Percentiles rank a stretch among this genome's conserved stretches.
phyloP scores from a whole-genome alignment of 2,797 vertebrate species.

The Spinus pinus region DNA sequence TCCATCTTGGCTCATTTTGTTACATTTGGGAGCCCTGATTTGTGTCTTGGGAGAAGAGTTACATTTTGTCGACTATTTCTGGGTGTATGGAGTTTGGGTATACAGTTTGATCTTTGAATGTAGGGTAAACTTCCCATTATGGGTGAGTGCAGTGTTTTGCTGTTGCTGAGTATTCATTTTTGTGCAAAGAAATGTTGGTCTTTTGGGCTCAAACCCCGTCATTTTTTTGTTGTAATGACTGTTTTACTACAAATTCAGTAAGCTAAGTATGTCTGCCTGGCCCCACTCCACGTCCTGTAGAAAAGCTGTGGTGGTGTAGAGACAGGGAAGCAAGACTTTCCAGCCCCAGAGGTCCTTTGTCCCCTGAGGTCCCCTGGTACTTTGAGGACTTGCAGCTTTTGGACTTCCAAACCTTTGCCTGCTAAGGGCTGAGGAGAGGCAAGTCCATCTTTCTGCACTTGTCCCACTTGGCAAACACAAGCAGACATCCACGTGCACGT shows the following conservation, averaged over 20 bases:
- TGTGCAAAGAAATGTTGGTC: neutral
- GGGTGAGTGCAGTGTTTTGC: neutral
- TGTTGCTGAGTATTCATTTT: neutral
- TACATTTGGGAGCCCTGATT: neutral
- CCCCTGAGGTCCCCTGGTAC: neutral
- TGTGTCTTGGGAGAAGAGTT: neutral
- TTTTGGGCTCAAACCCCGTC: neutral
- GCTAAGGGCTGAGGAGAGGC: neutral
- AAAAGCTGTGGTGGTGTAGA: neutral
- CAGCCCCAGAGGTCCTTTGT: neutral
- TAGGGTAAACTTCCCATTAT: neutral
- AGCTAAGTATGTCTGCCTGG: neutral
- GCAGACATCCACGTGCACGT: neutral
- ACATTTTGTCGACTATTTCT: neutral
- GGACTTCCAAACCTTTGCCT: neutral
- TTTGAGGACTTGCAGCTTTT: neutral
- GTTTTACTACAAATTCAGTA: neutral
- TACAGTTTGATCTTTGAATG: neutral
- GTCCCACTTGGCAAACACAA: neutral
- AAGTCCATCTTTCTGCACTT: neutral
- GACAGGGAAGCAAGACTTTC: neutral
- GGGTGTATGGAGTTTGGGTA: neutral
- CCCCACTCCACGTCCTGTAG: fast-evolving
- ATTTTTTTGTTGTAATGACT: neutral
- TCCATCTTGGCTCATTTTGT: neutral